A percentile compares a stretch with the other conserved stretches of the same genome.
phyloP scores from a whole-genome alignment of 2,797 vertebrate species.

The Acomys russatus region DNA sequence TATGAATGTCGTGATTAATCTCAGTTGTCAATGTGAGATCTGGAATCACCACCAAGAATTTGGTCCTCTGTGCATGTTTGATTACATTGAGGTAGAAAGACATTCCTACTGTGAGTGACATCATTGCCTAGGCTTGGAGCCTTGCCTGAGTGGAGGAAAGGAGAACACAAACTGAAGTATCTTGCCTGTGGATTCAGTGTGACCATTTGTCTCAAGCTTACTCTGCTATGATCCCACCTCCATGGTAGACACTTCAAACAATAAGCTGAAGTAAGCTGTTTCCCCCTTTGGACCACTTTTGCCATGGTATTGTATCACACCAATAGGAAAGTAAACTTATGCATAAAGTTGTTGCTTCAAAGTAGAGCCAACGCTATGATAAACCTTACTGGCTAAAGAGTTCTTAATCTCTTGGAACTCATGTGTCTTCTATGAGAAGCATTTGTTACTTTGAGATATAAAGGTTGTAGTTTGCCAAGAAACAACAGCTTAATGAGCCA shows the following conservation, averaged over 20 bases:
- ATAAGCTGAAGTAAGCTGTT: background rate
- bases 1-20: background rate
- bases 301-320: background rate
- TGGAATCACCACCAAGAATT: background rate
- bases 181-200: too few relatives aligned
- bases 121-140: background rate
- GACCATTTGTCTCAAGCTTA: too few relatives aligned
- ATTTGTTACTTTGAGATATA: background rate
- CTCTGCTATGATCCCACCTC: background rate
- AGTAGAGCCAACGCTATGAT: background rate
- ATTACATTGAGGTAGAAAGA: background rate
- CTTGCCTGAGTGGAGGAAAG: background rate
- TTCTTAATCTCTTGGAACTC: background rate
- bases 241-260: background rate
- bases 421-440: background rate
- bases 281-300: background rate
- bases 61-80: background rate
- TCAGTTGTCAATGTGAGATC: background rate
- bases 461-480: background rate
- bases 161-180: background rate
- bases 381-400: background rate
- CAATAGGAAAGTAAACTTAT: background rate
- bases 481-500: background rate
- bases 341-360: background rate
- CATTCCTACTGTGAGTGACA: background rate